Base-by-base conservation (phyloP, 2,113 vertebrate genomes). In the Cnemophilus loriae region DNA sequence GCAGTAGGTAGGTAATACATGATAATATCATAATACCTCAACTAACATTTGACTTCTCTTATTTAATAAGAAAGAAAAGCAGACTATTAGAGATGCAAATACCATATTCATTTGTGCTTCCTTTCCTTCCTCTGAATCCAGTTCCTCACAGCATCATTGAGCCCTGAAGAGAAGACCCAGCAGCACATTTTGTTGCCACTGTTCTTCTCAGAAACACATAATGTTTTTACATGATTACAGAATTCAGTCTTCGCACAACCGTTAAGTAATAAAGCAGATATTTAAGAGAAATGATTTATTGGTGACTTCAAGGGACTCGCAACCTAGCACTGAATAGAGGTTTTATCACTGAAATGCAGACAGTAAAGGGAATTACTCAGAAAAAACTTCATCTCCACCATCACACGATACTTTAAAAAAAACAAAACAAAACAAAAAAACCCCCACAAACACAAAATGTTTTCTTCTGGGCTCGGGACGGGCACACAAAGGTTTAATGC, bases 321-420 rank as follows among this genome's bases (percentile, higher is more conserved):
- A 84, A 82, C 42, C 80, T 73, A 84, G 76, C 46, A 80, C 3
- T 61, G 78, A 95, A 83, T 11, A 85, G 37, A 95, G 71, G 60
- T 93, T 97, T 95, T 96, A 96, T 96, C 95, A 75, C 76, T 87
- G 81, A 96, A 97, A 96, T 61, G 37, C 92, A 97, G 76, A 91
- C 56, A 87, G 55, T 68, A 93, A 95, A 88, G 26, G 30, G 69
- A 93, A 96, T 96, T 93, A 95, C 69, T 90, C 49, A 32, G 46
- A 64, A 73, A 85, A 88, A 82, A 23, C 19, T 70, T 75, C 24
- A 26, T 69, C 32, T 59, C 19, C 52, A 65, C 46, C 21, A 69
- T 37, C 55, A 46, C 15, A 46, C 8, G 20, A 37, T 57, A 50
- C 3, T 50, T 30, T 3, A 7, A 46, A 27, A 44, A 53, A 16